Percentiles rank a stretch among this genome's conserved stretches.
Conservation (phyloP, 1,140 invertebrate genomes). For the Drosophila novamexicana region DNA sequence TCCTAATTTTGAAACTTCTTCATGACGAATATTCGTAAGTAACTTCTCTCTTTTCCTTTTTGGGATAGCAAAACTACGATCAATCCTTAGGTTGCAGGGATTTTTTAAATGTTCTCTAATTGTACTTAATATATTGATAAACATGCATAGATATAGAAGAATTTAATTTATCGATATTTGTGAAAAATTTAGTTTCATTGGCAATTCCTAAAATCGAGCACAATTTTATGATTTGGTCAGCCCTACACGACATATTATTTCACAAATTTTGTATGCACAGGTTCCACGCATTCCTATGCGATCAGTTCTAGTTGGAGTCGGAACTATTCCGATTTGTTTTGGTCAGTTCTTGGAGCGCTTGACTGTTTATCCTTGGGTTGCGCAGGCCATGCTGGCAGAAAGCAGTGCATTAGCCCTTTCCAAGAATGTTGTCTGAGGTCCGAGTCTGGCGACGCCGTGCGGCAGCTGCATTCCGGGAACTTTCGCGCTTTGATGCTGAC, state of each 20-base stretch:
- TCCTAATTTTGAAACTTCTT: too few species aligned
- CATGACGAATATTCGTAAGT: too few species aligned
- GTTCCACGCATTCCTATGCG: neutral
- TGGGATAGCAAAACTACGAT: too few species aligned
- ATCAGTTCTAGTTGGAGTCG: neutral
- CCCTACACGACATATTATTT: too few species aligned
- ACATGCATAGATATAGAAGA: too few species aligned
- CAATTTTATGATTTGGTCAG: neutral
- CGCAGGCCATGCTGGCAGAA: too few species aligned
- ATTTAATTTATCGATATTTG: neutral
- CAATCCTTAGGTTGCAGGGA: too few species aligned
- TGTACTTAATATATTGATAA: too few species aligned
- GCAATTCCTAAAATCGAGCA: too few species aligned
- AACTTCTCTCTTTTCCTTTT: too few species aligned
- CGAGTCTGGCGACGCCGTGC: constrained; percentile 12
- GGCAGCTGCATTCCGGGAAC: constrained; percentile 62
- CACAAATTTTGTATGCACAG: neutral
- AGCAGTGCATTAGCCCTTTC: constrained; percentile 45
- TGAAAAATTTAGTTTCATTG: neutral
- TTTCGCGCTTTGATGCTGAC: constrained; percentile 33
- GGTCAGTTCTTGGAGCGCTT: constrained; percentile 5
- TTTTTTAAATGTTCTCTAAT: too few species aligned
- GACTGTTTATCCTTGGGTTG: constrained; percentile 27
- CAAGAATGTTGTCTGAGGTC: constrained; percentile 67
- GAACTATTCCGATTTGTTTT: constrained; percentile 1